Conservation (phyloP, 1,140 invertebrate genomes). For the Conus ventricosus region DNA sequence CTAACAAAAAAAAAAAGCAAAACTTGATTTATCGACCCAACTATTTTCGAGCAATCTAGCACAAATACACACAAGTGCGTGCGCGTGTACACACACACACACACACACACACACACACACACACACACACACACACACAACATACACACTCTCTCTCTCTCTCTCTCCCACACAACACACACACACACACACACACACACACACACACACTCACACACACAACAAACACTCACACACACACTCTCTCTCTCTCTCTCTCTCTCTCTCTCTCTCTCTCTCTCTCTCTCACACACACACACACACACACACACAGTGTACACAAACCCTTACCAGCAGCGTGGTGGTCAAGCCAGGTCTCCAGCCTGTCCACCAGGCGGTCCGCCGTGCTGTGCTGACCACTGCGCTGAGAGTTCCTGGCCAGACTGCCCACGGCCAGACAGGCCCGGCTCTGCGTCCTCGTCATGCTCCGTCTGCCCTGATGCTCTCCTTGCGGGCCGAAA, state of each 20-base stretch:
- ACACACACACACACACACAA: neutral
- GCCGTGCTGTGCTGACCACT: neutral
- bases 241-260: no score
- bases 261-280: no score
- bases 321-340: no score
- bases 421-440: conserved; percentile 20
- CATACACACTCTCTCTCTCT: neutral
- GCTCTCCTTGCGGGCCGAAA: neutral
- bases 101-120: no score
- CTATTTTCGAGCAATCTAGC: no score
- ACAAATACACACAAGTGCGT: no score
- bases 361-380: neutral
- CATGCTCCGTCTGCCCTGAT: neutral
- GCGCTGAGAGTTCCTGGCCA: neutral
- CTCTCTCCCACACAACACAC: neutral
- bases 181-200: neutral
- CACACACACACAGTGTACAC: no score
- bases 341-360: no score
- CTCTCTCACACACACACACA: no score
- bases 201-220: neutral
- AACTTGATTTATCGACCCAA: no score
- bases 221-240: neutral
- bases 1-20: no score
- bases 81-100: no score
- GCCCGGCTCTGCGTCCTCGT: conserved; percentile 15